A percentile compares a stretch with the other conserved stretches of the same genome.
Conservation (phyloP, 1,140 invertebrate genomes). For the Zaprionus camerounensis region DNA sequence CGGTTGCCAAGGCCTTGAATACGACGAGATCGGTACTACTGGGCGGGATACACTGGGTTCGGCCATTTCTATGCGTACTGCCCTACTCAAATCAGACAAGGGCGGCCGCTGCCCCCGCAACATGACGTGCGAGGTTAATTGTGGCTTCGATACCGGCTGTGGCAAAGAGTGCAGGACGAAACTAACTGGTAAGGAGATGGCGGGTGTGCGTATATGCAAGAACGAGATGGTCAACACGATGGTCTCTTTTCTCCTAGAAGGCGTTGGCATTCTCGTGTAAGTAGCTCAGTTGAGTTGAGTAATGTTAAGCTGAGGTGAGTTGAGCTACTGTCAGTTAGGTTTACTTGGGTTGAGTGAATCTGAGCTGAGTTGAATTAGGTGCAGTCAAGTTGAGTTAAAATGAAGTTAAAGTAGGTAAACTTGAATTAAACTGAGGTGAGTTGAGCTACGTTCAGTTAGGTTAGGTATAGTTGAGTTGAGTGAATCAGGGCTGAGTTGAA, state of each 20-base stretch:
- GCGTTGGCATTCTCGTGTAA: constrained; percentile 46
- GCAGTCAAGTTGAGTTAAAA: no score
- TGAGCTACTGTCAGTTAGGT: no score
- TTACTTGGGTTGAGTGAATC: no score
- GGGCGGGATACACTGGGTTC: constrained; percentile 35
- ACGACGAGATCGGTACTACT: neutral
- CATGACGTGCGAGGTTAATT: neutral
- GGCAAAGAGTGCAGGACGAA: neutral
- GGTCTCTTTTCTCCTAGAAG: constrained; percentile 55
- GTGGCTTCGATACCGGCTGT: constrained; percentile 22
- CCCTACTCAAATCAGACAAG: neutral
- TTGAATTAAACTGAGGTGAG: no score
- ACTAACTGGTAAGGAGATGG: neutral
- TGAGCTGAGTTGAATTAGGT: no score
- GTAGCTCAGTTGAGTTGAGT: neutral
- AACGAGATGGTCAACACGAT: constrained; percentile 43
- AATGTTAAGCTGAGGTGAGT: neutral
- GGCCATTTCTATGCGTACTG: constrained; percentile 16
- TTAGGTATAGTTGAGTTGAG: no score
- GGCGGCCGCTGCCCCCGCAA: neutral
- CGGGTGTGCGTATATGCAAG: constrained; percentile 15
- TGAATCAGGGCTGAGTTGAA: no score
- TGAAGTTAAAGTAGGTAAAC: no score
- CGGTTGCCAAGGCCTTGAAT: neutral
- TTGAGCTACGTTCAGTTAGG: no score